A percentile compares a stretch with the other conserved stretches of the same genome.
Conservation (phyloP, 2,888 invertebrate genomes). For the Melangyna quadrimaculata region DNA sequence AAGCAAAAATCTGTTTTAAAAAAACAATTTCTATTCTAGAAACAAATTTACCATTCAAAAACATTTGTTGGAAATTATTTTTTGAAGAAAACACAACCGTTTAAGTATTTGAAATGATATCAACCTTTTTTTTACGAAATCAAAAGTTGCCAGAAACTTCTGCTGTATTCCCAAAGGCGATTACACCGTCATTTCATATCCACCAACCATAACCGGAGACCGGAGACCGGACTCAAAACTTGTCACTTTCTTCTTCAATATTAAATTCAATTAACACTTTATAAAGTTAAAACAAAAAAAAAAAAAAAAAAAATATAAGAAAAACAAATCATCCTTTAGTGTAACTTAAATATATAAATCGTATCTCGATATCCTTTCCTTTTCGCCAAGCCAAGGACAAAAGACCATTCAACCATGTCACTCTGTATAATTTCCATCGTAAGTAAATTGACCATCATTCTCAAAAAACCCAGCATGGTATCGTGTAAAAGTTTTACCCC, state of each 20-base stretch:
- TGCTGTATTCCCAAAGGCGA: neutral
- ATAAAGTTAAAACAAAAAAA: neutral
- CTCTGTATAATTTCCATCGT: slow-evolving; percentile 62
- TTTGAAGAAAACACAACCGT: neutral
- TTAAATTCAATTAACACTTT: slow-evolving; percentile 16
- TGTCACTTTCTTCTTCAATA: neutral
- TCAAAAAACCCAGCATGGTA: slow-evolving; percentile 55
- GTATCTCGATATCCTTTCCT: slow-evolving; percentile 60
- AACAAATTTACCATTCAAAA: too few species aligned
- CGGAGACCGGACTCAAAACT: neutral
- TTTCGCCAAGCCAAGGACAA: slow-evolving; percentile 69
- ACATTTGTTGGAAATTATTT: too few species aligned
- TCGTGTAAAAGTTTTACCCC: slow-evolving; percentile 45
- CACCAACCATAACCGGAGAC: neutral
- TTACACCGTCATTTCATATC: neutral
- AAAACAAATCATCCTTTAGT: neutral
- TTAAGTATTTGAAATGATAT: neutral
- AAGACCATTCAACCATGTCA: slow-evolving; percentile 70
- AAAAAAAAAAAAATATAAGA: neutral
- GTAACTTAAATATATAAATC: slow-evolving; percentile 16
- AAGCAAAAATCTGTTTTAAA: too few species aligned
- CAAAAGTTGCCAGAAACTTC: neutral
- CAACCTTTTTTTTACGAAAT: neutral
- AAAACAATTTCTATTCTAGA: too few species aligned
- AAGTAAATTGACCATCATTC: slow-evolving; percentile 71